phyloP scores from a whole-genome alignment of 92 coral and sea anemone species.

The Epizoanthus rinbou region DNA sequence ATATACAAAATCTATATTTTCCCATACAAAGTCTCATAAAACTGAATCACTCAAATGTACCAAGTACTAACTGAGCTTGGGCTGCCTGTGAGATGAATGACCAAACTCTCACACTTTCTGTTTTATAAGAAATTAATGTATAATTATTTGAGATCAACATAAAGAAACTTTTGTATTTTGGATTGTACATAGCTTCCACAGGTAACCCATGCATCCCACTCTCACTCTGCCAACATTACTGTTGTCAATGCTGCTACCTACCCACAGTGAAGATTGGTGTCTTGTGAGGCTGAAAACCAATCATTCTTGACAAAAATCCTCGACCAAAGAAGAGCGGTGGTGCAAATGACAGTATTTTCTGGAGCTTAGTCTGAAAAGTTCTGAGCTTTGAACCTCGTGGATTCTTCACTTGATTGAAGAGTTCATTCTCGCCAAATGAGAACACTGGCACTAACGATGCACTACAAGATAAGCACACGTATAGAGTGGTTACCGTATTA shows the following conservation, averaged over 20 bases:
- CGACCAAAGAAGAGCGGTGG: conserved; percentile 96
- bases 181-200: too few relatives aligned
- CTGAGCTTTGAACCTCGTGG: conserved; percentile 91
- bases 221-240: neutral
- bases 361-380: conserved; percentile 71
- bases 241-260: conserved; percentile 46
- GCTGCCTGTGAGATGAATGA: too few relatives aligned
- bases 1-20: too few relatives aligned
- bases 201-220: too few relatives aligned
- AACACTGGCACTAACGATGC: conserved; percentile 97
- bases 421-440: conserved; percentile 98
- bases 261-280: conserved; percentile 89
- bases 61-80: too few relatives aligned
- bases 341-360: conserved; percentile 86
- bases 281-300: conserved; percentile 84
- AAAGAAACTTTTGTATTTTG: too few relatives aligned
- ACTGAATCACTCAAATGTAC: too few relatives aligned
- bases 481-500: too few relatives aligned
- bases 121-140: too few relatives aligned
- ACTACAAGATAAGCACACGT: conserved; percentile 45
- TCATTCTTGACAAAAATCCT: conserved; percentile 63
- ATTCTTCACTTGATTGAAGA: conserved; percentile 82
- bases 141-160: too few relatives aligned
- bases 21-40: too few relatives aligned
- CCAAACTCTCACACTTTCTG: too few relatives aligned